Evolutionary conservation across 2,797 vertebrate species (phyloP).

Genomic region (Urophycis tenuis): DNA sequence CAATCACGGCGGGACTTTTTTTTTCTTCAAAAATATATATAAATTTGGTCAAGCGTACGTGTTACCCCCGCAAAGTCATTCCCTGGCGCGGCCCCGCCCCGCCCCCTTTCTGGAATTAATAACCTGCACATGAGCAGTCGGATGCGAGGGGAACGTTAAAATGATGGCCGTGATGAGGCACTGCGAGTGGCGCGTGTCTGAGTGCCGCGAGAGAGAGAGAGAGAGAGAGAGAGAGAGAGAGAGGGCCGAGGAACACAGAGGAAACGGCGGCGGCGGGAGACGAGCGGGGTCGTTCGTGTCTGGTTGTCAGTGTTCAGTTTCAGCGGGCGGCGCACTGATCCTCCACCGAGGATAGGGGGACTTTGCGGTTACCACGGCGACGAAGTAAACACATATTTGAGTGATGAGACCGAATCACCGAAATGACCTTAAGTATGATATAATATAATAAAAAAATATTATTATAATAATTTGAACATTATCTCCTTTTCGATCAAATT

Average conservation of each 20-base stretch:
- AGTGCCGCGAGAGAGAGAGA: too few species aligned
- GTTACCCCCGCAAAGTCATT: slow-evolving; percentile 10
- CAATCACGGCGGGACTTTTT: slow-evolving; percentile 33
- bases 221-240: too few species aligned
- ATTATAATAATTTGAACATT: neutral
- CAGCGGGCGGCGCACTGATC: neutral
- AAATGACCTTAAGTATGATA: neutral
- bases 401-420: slow-evolving; percentile 51
- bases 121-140: slow-evolving; percentile 28
- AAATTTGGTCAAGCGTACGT: slow-evolving; percentile 18
- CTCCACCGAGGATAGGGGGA: neutral
- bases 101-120: slow-evolving; percentile 20
- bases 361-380: slow-evolving; percentile 46
- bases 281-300: too few species aligned
- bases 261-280: neutral
- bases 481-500: neutral
- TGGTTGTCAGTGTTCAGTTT: neutral
- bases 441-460: neutral
- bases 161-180: slow-evolving; percentile 15
- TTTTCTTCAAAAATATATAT: slow-evolving; percentile 23
- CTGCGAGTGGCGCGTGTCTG: neutral
- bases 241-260: too few species aligned
- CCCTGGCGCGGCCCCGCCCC: slow-evolving; percentile 17
- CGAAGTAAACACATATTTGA: slow-evolving; percentile 53
- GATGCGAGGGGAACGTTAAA: slow-evolving; percentile 26